phyloP scores from a whole-genome alignment of 2,888 invertebrate species.

The Branchipolynoe longqiensis region DNA sequence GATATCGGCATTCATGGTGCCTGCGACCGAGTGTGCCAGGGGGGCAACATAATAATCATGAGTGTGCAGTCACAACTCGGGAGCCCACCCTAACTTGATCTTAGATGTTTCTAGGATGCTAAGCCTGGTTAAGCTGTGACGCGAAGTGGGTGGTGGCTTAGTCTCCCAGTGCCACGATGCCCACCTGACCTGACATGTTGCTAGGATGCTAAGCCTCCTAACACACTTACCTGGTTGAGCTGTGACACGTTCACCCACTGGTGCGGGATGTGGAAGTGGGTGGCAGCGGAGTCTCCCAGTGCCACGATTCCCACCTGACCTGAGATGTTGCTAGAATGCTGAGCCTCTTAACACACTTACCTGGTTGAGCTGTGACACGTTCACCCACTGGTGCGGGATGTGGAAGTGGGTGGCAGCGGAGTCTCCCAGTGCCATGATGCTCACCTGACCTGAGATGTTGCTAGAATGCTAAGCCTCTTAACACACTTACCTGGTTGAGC shows the following conservation, averaged over 20 bases:
- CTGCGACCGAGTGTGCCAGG: too few relatives aligned
- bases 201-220: too few relatives aligned
- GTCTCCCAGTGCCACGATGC: conserved; percentile 81
- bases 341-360: too few relatives aligned
- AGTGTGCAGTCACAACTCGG: too few relatives aligned
- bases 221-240: conserved; percentile 77
- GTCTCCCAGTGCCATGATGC: conserved; percentile 81
- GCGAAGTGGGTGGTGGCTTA: conserved; percentile 84
- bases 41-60: too few relatives aligned
- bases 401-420: conserved; percentile 84
- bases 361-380: conserved; percentile 78
- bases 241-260: conserved; percentile 82
- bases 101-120: too few relatives aligned
- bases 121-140: conserved; percentile 73
- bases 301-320: conserved; percentile 78
- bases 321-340: too few relatives aligned
- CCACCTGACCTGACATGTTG: too few relatives aligned
- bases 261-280: conserved; percentile 83
- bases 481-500: conserved; percentile 77
- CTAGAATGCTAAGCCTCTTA: too few relatives aligned
- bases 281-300: conserved; percentile 83
- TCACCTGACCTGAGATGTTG: too few relatives aligned
- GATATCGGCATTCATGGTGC: too few relatives aligned
- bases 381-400: conserved; percentile 83
- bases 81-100: too few relatives aligned